Conservation (phyloP, 2,797 vertebrate species). For the Tragopan temminckii region DNA sequence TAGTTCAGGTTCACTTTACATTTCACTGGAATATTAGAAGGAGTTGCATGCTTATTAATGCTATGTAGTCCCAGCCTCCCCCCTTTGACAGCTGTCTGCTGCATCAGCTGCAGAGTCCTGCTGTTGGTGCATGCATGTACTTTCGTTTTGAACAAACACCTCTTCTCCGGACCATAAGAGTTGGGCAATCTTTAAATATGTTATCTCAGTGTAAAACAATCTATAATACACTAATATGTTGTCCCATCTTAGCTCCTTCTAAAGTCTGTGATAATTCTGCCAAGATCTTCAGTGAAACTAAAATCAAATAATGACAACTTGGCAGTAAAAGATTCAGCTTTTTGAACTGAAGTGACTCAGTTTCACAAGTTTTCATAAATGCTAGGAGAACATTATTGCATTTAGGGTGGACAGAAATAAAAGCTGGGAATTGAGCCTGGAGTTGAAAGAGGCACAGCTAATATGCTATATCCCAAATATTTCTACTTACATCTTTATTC, state of each 20-base stretch:
- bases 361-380: neutral
- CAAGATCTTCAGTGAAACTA: neutral
- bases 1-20: neutral
- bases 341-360: neutral
- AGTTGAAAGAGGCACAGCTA: neutral
- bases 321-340: neutral
- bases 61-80: neutral
- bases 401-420: neutral
- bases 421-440: neutral
- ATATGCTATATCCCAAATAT: neutral
- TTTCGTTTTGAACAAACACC: neutral
- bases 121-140: neutral
- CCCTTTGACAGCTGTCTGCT: neutral
- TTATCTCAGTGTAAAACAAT: neutral
- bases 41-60: neutral
- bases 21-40: neutral
- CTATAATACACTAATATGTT: neutral
- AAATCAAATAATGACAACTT: neutral
- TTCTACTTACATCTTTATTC: neutral
- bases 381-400: neutral
- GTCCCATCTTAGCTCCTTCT: neutral
- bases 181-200: neutral
- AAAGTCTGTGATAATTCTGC: neutral
- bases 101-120: neutral
- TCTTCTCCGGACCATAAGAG: neutral